Evolutionary conservation across 2,888 invertebrate genomes (phyloP).

Genomic region (Dysmachus trigonus): DNA sequence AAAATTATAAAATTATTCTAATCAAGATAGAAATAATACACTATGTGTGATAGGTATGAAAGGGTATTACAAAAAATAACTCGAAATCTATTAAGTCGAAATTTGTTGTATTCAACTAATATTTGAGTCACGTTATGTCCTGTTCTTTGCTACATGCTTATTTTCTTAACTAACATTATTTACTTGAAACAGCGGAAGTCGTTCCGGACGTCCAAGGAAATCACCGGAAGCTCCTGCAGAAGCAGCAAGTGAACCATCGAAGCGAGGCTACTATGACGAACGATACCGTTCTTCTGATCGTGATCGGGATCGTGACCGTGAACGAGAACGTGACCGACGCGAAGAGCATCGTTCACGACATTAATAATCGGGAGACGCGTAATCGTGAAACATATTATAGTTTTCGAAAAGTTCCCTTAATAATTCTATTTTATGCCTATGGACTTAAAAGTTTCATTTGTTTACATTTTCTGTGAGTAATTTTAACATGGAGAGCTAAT

Average conservation of each 20-base stretch:
- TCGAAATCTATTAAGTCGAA: too few species aligned
- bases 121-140: not conserved
- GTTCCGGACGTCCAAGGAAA: constrained; percentile 67
- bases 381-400: not conserved
- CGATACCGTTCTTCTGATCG: constrained; percentile 78
- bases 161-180: not conserved
- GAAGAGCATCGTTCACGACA: constrained; percentile 78
- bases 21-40: not conserved
- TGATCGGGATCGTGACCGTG: constrained; percentile 73
- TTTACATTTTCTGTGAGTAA: not conserved
- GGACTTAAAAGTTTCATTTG: not conserved
- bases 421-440: constrained; percentile 16
- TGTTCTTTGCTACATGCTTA: not conserved
- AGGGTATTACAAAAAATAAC: not conserved
- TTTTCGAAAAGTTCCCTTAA: not conserved
- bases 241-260: constrained; percentile 60
- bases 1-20: not conserved
- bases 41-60: not conserved
- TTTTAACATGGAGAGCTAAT: not conserved
- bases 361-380: constrained; percentile 58
- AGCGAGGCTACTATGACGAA: constrained; percentile 84
- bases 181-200: constrained; percentile 62
- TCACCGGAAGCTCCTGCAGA: constrained; percentile 67
- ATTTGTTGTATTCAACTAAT: not conserved
- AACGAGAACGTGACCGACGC: constrained; percentile 73